Percentiles rank a stretch among this genome's conserved stretches.
Conservation (phyloP, 1,140 invertebrate genomes). For the Formica selysi region DNA sequence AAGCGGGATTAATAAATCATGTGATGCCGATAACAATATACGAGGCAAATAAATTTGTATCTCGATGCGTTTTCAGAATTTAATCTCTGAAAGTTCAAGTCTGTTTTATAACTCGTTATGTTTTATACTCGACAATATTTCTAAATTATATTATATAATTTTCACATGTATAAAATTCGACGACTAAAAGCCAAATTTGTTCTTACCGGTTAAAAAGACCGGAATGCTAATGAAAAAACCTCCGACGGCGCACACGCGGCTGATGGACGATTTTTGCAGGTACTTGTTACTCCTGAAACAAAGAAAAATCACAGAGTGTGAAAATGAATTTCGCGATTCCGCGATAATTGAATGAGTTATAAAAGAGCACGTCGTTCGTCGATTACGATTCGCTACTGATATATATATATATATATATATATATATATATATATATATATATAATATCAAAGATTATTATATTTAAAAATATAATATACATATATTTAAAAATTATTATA, state of each 20-base stretch:
- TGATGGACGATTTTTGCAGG: slow-evolving; percentile 95
- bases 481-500: too few relatives aligned
- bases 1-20: slow-evolving; percentile 1
- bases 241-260: slow-evolving; percentile 95
- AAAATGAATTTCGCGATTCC: slow-evolving; percentile 49
- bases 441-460: too few relatives aligned
- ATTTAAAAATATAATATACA: too few relatives aligned
- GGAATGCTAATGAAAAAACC: slow-evolving; percentile 98
- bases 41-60: not conserved
- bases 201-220: slow-evolving; percentile 95
- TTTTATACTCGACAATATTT: not conserved
- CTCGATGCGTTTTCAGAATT: not conserved
- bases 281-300: slow-evolving; percentile 95
- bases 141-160: too few relatives aligned
- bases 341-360: slow-evolving; percentile 64
- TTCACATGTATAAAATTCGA: not conserved
- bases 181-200: slow-evolving; percentile 24
- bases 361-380: slow-evolving; percentile 7
- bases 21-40: not conserved
- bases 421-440: too few relatives aligned
- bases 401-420: too few relatives aligned
- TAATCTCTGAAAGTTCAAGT: not conserved
- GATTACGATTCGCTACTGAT: too few relatives aligned
- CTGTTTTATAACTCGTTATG: not conserved
- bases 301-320: slow-evolving; percentile 71